These are phyloP conservation scores for Mechanitis mazaeus DNA, from an alignment of 2,888 invertebrate genomes.

Conservation along the genomic window DNA sequence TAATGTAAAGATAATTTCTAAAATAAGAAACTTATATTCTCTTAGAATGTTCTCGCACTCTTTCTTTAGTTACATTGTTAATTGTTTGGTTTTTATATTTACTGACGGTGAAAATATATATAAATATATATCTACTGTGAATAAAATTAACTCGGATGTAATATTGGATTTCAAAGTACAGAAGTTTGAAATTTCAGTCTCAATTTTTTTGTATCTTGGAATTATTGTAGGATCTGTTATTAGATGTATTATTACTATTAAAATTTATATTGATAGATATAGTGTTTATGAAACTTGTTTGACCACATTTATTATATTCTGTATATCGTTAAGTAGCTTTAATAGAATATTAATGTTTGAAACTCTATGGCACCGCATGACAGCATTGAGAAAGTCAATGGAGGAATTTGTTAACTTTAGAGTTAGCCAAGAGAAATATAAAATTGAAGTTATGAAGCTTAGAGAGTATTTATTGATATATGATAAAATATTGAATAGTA, in stretches of 20 bases:
- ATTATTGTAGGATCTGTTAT: neutral
- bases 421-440: neutral
- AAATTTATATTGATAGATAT: neutral
- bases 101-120: constrained; percentile 14
- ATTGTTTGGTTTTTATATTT: constrained; percentile 6
- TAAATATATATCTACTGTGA: constrained; percentile 5
- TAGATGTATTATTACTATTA: neutral
- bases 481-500: neutral
- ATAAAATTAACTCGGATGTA: constrained; percentile 1
- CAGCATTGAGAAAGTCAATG: constrained; percentile 8
- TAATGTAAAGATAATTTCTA: neutral
- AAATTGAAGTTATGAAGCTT: neutral
- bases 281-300: neutral
- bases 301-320: neutral
- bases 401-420: constrained; percentile 2
- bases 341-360: constrained; percentile 15
- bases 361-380: constrained; percentile 14
- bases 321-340: neutral
- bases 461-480: neutral
- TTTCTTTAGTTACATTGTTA: neutral
- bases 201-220: neutral
- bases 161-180: constrained; percentile 1
- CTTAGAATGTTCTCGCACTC: neutral
- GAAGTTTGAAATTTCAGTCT: constrained; percentile 7
- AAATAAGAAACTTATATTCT: neutral